Evolutionary conservation across 2,888 invertebrate species (phyloP), one percentile per base, ranked within the genome.

Genomic region (Pandemis corylana): DNA sequence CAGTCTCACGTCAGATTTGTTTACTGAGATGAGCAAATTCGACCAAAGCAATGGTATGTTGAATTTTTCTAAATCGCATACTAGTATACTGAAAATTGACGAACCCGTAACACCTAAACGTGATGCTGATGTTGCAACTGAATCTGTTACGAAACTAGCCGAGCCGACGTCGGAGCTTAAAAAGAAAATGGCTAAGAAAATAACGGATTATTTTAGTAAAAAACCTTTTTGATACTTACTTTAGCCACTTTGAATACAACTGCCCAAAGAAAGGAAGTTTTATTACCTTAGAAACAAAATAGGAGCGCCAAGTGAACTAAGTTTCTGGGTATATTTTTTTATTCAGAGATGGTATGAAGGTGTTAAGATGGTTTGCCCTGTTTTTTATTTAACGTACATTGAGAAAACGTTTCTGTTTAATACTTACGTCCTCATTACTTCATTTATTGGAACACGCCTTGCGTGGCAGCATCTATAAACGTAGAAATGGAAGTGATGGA

Each of bases 191-290:
- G 82, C 85, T 9, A 89, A 81, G 70, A 93, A 92, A 86, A 94
- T 94, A 41, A 93, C 94, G 0, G 93, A 94, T 80, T 94, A 92
- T 79, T 94, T 93, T 76, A 83, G 85, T 76, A 92, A 89, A 80
- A 91, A 89, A 78, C 76, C 86, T 2, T 80, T 80, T 79, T 89
- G 84, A 88, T 56, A 56, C 56, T 53, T 51, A n/a, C 51, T 6
- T 62, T 20, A 46, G 44, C 44, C 5, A 5, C 20, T 64, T 64
- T 64, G 1, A 15, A 36, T 62, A 10, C 28, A 46, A 46, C 0
- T 53, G n/a, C 12, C 12, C 61, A 13, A 13, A 12, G 46, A 13
- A 13, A 12, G 46, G 46, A 13, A 36, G 10, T 15, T 41, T 41
- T 41, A 10, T 6, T 53, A 46, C 7, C 10, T 10, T 46, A 46